Conservation (phyloP, 2,888 invertebrate genomes). For the Crepidodera aurea region DNA sequence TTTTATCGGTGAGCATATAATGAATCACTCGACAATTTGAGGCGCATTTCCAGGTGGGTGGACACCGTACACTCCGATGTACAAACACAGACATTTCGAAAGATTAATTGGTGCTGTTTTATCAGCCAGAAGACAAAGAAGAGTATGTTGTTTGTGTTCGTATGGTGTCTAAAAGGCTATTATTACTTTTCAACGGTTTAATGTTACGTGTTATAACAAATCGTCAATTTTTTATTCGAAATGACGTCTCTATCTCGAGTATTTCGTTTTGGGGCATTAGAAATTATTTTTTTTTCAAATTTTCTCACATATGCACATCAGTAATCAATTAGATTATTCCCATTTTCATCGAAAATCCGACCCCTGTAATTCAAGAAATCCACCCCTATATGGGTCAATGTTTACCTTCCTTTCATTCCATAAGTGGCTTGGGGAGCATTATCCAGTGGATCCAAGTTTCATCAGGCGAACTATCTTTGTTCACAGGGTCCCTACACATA, state of each 20-base stretch:
- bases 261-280: too few species aligned
- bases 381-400: slow-evolving; percentile 16
- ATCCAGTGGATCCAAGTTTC: slow-evolving; percentile 20
- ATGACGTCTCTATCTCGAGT: not conserved
- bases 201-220: not conserved
- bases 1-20: not conserved
- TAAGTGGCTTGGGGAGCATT: slow-evolving; percentile 13
- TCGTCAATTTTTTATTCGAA: not conserved
- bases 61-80: not conserved
- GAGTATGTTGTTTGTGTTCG: slow-evolving; percentile 6
- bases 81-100: slow-evolving; percentile 11
- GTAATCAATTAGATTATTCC: not conserved
- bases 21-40: slow-evolving; percentile 3
- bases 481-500: slow-evolving; percentile 3
- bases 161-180: slow-evolving; percentile 8
- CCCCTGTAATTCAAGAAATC: slow-evolving; percentile 16
- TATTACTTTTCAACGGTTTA: not conserved
- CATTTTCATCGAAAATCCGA: not conserved
- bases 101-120: slow-evolving; percentile 18
- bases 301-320: not conserved
- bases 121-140: slow-evolving; percentile 13
- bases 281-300: too few species aligned
- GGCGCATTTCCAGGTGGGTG: slow-evolving; percentile 10
- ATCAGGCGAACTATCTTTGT: slow-evolving; percentile 25
- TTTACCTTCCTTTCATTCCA: slow-evolving; percentile 22